These are phyloP conservation scores for Laterallus jamaicensis DNA, from an alignment of 2,113 vertebrate genomes.

Conservation along the genomic window DNA sequence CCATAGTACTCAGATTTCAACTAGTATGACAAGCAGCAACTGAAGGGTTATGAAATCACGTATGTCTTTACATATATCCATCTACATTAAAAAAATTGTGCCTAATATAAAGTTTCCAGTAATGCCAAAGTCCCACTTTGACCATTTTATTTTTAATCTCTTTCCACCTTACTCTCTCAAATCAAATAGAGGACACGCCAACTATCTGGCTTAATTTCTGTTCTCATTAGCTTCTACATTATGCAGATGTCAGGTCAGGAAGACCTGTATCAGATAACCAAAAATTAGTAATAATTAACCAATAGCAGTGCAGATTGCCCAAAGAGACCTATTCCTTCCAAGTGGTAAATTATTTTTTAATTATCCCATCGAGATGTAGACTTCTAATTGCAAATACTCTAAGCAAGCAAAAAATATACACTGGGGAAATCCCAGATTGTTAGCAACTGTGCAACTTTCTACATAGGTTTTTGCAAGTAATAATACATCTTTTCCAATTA, in stretches of 20 bases:
- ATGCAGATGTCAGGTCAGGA: constrained; percentile 64
- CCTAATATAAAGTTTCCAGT: neutral
- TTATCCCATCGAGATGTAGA: constrained; percentile 43
- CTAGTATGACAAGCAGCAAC: neutral
- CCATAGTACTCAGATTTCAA: neutral
- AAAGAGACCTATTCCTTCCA: constrained; percentile 43
- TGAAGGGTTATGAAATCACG: neutral
- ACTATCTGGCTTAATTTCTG: constrained; percentile 47
- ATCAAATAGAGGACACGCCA: neutral
- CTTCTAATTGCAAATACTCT: constrained; percentile 53
- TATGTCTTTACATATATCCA: neutral
- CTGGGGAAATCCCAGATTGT: constrained; percentile 34
- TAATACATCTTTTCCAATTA: constrained; percentile 17
- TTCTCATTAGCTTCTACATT: constrained; percentile 59
- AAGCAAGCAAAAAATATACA: constrained; percentile 42
- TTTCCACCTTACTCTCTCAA: neutral
- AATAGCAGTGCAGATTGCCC: constrained; percentile 33
- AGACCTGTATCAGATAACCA: constrained; percentile 37
- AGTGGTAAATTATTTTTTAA: constrained; percentile 66
- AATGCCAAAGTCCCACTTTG: neutral
- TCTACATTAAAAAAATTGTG: neutral
- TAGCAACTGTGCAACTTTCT: constrained; percentile 45
- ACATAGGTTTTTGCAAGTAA: constrained; percentile 23
- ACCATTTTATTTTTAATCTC: constrained; percentile 36
- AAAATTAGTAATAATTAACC: constrained; percentile 63